Conservation (phyloP, 2,888 invertebrate genomes). For the Agrotis segetum region DNA sequence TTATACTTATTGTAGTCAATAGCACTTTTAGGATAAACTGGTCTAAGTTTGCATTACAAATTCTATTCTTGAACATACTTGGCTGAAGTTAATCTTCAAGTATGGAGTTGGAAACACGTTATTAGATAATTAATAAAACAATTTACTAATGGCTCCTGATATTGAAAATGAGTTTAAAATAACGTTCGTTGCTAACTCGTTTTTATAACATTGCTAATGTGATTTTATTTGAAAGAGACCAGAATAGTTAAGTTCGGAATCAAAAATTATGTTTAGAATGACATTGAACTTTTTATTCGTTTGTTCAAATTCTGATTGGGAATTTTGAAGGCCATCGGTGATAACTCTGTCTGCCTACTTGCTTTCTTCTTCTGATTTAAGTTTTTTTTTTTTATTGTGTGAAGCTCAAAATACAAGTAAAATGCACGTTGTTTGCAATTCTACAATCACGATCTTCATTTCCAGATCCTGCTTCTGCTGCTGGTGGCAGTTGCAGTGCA, state of each 20-base stretch:
- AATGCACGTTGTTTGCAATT: neutral
- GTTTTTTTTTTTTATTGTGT: no score
- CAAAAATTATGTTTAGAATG: no score
- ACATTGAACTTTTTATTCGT: no score
- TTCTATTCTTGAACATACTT: neutral
- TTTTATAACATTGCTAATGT: neutral
- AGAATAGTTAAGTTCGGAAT: no score
- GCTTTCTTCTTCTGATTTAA: no score
- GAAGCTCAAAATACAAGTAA: neutral
- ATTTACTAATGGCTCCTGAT: neutral
- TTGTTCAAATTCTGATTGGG: no score
- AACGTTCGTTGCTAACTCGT: neutral
- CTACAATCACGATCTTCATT: neutral
- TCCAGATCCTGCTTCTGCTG: slow-evolving; percentile 47
- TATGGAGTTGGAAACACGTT: neutral
- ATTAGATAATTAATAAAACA: neutral
- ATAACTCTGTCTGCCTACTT: no score
- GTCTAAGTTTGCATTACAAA: neutral
- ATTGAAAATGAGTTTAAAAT: neutral
- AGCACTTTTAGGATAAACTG: neutral
- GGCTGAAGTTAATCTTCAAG: neutral
- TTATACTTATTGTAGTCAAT: neutral
- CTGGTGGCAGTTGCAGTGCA: slow-evolving; percentile 42
- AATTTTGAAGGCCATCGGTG: no score
- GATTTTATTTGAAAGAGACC: no score